phyloP scores from a whole-genome alignment of 2,113 vertebrate genomes.

The Aptenodytes patagonicus region DNA sequence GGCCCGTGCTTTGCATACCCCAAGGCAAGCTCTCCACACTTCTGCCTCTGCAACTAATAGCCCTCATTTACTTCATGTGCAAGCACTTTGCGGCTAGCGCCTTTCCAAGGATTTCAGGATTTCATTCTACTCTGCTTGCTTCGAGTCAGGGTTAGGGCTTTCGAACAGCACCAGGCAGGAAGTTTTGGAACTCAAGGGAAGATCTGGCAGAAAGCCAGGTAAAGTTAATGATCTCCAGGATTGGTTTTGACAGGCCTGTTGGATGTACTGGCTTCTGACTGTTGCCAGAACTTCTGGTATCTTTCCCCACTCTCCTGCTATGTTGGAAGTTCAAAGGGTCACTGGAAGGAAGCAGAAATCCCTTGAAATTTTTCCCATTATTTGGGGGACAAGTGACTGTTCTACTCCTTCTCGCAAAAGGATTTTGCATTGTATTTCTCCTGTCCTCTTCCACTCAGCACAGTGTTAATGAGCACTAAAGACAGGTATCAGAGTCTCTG shows the following conservation, averaged over 20 bases:
- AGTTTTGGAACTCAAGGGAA: background rate
- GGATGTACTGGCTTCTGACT: background rate
- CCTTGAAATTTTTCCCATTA: background rate
- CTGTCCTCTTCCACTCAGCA: background rate
- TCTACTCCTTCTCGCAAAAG: background rate
- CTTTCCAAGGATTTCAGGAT: background rate
- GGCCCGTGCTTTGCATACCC: background rate
- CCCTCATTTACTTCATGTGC: background rate
- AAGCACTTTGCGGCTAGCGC: background rate
- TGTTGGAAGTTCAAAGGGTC: background rate
- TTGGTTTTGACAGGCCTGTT: background rate
- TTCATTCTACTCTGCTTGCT: background rate
- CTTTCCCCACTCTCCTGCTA: background rate
- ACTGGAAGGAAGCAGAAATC: conserved; percentile 7
- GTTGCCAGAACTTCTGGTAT: background rate
- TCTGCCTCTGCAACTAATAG: background rate
- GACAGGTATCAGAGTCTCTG: background rate
- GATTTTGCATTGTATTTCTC: background rate
- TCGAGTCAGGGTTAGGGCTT: background rate
- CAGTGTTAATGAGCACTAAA: background rate
- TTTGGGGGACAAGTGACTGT: background rate
- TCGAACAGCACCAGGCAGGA: background rate
- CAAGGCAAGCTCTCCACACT: background rate
- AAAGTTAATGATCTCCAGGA: conserved; percentile 55
- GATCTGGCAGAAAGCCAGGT: background rate